Percentiles rank a stretch among this genome's conserved stretches.
Conservation (phyloP, 2,113 vertebrate genomes). For the Dasyornis broadbenti region DNA sequence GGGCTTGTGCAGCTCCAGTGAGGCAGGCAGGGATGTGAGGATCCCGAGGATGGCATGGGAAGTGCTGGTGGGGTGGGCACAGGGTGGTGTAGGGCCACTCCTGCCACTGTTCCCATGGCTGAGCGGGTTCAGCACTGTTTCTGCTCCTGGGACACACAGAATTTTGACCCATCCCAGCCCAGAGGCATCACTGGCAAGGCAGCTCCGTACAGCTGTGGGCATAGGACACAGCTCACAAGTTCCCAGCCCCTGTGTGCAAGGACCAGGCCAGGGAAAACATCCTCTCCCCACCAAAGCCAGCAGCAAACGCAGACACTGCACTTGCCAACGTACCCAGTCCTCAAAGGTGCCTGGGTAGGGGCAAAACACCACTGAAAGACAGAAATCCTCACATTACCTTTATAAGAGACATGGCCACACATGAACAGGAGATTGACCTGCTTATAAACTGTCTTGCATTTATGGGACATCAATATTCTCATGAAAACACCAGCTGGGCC, state of each 20-base stretch:
- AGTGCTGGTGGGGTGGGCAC: background rate
- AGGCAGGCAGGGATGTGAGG: background rate
- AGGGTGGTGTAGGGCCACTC: background rate
- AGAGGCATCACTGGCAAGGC: fast-evolving
- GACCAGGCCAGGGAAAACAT: background rate
- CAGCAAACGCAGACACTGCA: background rate
- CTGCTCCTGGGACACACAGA: too few species aligned
- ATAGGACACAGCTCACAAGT: background rate
- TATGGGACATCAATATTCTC: background rate
- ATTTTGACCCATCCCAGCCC: background rate
- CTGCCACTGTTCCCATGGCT: background rate
- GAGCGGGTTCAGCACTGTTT: background rate
- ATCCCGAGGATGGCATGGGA: fast-evolving
- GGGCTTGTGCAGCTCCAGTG: background rate
- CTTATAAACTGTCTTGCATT: background rate
- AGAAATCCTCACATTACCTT: background rate
- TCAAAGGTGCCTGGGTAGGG: background rate
- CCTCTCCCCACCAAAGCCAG: background rate
- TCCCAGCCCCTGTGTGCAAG: background rate
- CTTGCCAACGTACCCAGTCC: background rate
- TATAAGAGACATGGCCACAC: background rate
- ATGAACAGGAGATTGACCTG: background rate
- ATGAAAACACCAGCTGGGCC: background rate
- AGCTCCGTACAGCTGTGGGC: background rate
- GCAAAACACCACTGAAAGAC: background rate